Percentiles rank a stretch among this genome's conserved stretches.
phyloP scores from a whole-genome alignment of 2,113 vertebrate genomes.

The Ovis canadensis region DNA sequence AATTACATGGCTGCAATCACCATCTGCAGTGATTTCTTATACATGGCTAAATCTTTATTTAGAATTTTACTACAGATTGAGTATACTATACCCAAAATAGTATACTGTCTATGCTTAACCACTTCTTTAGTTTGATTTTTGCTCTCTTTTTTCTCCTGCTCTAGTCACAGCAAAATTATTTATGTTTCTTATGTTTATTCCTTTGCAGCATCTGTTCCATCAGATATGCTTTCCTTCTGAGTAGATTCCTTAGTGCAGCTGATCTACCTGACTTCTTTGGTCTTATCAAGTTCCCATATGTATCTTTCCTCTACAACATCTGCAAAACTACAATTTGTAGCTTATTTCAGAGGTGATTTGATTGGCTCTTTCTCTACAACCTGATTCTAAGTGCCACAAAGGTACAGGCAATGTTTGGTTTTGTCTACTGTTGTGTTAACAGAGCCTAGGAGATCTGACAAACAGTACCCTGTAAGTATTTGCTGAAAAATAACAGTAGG shows the following conservation, averaged over 20 bases:
- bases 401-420: fast-evolving
- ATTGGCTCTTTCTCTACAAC: background rate
- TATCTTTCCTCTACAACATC: background rate
- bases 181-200: background rate
- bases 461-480: background rate
- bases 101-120: background rate
- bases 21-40: too few species aligned
- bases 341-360: background rate
- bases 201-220: background rate
- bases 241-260: background rate
- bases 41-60: too few species aligned
- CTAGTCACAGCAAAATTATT: background rate
- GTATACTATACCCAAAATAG: background rate
- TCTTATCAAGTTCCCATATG: background rate
- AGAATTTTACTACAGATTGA: too few species aligned
- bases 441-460: background rate
- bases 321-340: background rate
- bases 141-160: background rate
- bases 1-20: too few species aligned
- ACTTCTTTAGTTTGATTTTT: background rate
- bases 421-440: background rate
- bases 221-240: background rate
- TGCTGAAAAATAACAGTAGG: background rate
- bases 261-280: background rate
- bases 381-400: background rate